These are phyloP conservation scores for Ypsolopha scabrella DNA, from an alignment of 2,888 invertebrate species.

Conservation along the genomic window DNA sequence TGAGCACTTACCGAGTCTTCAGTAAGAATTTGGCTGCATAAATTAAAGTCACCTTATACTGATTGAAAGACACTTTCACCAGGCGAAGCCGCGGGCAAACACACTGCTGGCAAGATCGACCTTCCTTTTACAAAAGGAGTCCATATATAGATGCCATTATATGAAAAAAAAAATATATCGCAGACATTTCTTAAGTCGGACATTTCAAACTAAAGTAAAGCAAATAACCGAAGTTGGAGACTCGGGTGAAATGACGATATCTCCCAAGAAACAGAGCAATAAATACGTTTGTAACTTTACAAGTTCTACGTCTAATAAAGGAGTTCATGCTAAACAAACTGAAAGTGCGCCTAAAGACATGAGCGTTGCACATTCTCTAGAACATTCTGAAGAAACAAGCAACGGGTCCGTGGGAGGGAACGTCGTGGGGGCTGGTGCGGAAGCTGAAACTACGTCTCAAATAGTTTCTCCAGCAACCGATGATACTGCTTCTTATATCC, in stretches of 20 bases:
- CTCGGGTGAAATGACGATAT: constrained; percentile 6
- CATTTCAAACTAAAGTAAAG: neutral
- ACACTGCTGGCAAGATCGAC: no score
- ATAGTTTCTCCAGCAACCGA: constrained; percentile 4
- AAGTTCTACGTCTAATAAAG: constrained; percentile 22
- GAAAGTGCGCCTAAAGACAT: constrained; percentile 16
- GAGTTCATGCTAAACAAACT: constrained; percentile 28
- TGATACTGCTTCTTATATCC: constrained; percentile 27
- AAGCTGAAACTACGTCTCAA: constrained; percentile 2
- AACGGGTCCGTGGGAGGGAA: neutral
- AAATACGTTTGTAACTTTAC: constrained; percentile 16
- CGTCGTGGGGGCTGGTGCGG: constrained; percentile 7
- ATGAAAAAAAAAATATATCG: no score
- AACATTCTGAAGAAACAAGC: constrained; percentile 10
- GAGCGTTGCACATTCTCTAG: constrained; percentile 1
- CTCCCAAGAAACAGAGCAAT: constrained; percentile 13
- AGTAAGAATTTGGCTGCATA: no score
- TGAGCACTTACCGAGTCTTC: no score
- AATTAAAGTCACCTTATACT: no score
- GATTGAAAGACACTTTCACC: no score
- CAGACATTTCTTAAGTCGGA: no score
- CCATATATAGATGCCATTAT: no score
- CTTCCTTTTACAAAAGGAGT: no score
- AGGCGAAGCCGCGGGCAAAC: no score
- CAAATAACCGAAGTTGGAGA: no score